Percentiles rank a stretch among this genome's conserved stretches.
These are phyloP conservation scores for Catostomus latipinnis DNA, from an alignment of 2,797 vertebrate species.

Conservation along the genomic window DNA sequence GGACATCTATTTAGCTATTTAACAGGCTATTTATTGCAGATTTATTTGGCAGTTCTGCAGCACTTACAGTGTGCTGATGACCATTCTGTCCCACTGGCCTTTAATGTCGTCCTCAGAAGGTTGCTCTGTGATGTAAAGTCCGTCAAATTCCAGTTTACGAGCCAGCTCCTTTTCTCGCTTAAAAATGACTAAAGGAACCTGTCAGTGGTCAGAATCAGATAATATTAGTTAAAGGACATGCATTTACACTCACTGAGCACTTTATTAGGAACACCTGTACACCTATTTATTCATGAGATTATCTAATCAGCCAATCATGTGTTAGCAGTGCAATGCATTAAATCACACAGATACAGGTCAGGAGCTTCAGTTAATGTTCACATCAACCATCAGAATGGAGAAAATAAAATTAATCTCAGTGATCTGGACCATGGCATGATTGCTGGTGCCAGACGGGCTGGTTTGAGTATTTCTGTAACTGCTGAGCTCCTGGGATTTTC, in stretches of 20 bases:
- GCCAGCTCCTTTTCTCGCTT: slow-evolving; percentile 95
- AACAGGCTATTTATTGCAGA: not conserved
- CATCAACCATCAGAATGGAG: no score
- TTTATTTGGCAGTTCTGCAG: slow-evolving; percentile 53
- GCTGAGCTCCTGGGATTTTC: no score
- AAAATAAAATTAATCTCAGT: no score
- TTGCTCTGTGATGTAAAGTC: slow-evolving; percentile 89
- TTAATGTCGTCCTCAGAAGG: slow-evolving; percentile 94
- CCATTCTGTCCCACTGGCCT: slow-evolving; percentile 91
- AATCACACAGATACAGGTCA: no score
- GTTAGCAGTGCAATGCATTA: no score
- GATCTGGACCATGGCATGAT: no score
- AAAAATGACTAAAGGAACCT: slow-evolving; percentile 94
- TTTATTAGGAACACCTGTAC: no score
- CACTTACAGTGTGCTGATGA: slow-evolving; percentile 88
- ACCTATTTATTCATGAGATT: no score
- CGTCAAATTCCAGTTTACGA: slow-evolving; percentile 89
- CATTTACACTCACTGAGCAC: not conserved
- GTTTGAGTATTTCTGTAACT: no score
- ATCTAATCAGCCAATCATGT: no score
- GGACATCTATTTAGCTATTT: not conserved
- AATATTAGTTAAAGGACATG: not conserved
- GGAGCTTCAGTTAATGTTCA: no score
- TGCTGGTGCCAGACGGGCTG: no score
- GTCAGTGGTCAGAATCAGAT: slow-evolving; percentile 40